Percentiles rank a stretch among this genome's conserved stretches.
Evolutionary conservation across 35 echinoderm and acorn worm genomes (phyloP).

Genomic region (Ophiothrix spiculata): DNA sequence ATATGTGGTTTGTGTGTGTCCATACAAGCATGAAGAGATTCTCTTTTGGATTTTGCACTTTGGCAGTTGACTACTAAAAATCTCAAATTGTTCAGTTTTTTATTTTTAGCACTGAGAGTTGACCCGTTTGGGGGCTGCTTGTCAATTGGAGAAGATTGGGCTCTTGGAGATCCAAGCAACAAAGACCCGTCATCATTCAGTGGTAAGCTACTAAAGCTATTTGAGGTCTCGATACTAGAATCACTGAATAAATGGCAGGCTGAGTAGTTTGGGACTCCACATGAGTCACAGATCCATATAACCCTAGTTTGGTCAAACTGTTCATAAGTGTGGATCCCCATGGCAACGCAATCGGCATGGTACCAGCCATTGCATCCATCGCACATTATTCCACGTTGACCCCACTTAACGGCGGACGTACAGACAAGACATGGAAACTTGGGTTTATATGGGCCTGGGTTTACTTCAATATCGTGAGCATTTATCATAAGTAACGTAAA

Average conservation of each 20-base stretch:
- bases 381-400: conserved; percentile 10
- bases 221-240: background rate
- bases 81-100: conserved; percentile 23
- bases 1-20: conserved; percentile 31
- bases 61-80: conserved; percentile 48
- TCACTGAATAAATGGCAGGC: conserved; percentile 15
- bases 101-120: background rate
- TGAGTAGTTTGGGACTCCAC: conserved; percentile 47
- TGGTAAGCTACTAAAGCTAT: background rate
- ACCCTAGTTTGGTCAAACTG: conserved; percentile 8
- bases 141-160: background rate
- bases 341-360: conserved; percentile 51
- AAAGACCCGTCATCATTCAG: background rate
- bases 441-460: conserved; percentile 28
- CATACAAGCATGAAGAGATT: conserved; percentile 21
- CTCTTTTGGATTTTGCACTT: conserved; percentile 35
- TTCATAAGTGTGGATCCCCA: conserved; percentile 29
- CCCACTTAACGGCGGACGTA: conserved; percentile 25
- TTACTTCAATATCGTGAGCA: conserved; percentile 33
- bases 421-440: conserved; percentile 51
- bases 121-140: background rate
- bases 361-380: conserved; percentile 42
- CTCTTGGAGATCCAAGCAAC: background rate
- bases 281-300: conserved; percentile 36
- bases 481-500: conserved; percentile 2